These are phyloP conservation scores for Apolygus lucorum DNA, from an alignment of 1,140 invertebrate genomes.

Conservation along the genomic window DNA sequence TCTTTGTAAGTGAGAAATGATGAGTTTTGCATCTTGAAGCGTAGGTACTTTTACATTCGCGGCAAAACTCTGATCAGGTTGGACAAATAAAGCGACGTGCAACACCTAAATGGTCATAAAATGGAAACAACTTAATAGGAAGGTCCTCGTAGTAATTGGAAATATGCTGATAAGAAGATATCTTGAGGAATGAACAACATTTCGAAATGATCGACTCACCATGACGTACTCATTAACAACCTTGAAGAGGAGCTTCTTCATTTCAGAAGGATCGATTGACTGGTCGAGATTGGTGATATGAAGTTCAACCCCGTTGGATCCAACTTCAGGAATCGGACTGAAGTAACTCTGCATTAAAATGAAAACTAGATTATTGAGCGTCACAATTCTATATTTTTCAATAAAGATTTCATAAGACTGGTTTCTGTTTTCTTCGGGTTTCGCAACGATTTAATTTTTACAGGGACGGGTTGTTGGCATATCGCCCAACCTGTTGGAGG, in stretches of 20 bases:
- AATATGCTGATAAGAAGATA: too few relatives aligned
- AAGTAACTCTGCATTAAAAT: constrained; percentile 31
- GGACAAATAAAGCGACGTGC: too few relatives aligned
- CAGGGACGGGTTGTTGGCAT: too few relatives aligned
- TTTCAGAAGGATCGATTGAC: constrained; percentile 58
- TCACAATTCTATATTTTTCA: too few relatives aligned
- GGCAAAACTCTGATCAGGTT: constrained; percentile 58
- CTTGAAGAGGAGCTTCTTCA: constrained; percentile 54
- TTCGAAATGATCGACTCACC: too few relatives aligned
- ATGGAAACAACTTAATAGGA: constrained; percentile 17
- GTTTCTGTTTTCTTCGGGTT: too few relatives aligned
- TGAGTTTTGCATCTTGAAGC: constrained; percentile 63
- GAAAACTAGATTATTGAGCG: too few relatives aligned
- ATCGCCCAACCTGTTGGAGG: too few relatives aligned
- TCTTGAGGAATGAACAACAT: too few relatives aligned
- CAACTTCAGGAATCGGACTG: constrained; percentile 32
- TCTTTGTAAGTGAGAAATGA: constrained; percentile 73
- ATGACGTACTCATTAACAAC: constrained; percentile 61
- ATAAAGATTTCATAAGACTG: neutral
- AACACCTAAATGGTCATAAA: too few relatives aligned
- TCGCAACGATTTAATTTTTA: too few relatives aligned
- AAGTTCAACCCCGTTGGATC: constrained; percentile 49
- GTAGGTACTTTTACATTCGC: constrained; percentile 57
- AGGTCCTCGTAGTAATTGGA: too few relatives aligned
- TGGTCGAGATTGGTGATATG: constrained; percentile 68